Base-by-base conservation (phyloP, 2,888 invertebrate species). In the Gnatocerus cornutus region DNA sequence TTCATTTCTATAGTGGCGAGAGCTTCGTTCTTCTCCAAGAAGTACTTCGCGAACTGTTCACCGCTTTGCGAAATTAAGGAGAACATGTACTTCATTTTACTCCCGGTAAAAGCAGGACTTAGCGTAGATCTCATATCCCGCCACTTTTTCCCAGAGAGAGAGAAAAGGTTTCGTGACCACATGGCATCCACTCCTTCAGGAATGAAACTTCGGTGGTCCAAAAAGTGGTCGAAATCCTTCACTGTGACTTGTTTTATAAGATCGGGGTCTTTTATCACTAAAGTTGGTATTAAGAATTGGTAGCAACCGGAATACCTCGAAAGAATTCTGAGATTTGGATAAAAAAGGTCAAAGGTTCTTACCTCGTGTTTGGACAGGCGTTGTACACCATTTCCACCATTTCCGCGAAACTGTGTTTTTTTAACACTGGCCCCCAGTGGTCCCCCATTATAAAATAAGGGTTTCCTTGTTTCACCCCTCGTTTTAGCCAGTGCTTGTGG, bases 191-290 rank as follows among this genome's bases (percentile, higher is more conserved):
- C 74, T 0, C 82, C 78, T 3, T 85, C 81, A 8, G 72, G 56
- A n/a, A 78, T 66, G 43, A 79, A 73, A 16, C 52, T 50, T 8
- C 58, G 59, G 52, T 82, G 82, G 64, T 90, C 89, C 9, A 87
- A 84, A 74, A 90, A 90, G 80, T 88, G 83, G 61, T 90, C 89
- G 78, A 89, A 89, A 76, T 90, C 89, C 64, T 88, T 85, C 29
- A 89, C 87, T 65, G 87, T 85, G 6, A 90, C 80, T 37, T 86
- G 84, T 80, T 89, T 90, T 4, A 90, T 87, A n/a, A 90, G 77
- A 3, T 90, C 89, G 3, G 87, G 86, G 78, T 90, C 89, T 71
- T 87, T 79, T 0, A 89, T 72, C 33, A 87, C 81, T n/a, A 90
- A 77, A 0, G 86, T 71, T 3, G 89, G 7, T 46, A 8, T 33